Evolutionary conservation across 2,797 vertebrate genomes (phyloP).

Genomic region (Lateolabrax maculatus): DNA sequence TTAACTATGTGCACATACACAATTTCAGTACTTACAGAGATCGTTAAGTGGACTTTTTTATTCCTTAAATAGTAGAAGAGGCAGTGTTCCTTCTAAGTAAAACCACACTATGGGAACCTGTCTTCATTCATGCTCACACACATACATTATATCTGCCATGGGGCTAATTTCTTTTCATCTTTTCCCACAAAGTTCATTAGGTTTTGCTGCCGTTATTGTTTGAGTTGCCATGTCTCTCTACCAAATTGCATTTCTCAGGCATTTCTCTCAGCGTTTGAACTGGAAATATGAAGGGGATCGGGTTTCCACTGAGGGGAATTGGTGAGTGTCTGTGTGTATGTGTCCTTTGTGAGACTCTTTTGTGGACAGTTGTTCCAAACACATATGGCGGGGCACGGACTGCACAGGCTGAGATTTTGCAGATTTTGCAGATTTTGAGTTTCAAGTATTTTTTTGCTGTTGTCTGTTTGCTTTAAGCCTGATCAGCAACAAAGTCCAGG

Average conservation of each 20-base stretch:
- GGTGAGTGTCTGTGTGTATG: constrained; percentile 34
- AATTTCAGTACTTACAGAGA: constrained; percentile 12
- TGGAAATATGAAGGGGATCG: constrained; percentile 78
- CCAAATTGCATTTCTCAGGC: constrained; percentile 78
- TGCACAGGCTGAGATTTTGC: constrained; percentile 6
- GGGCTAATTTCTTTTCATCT: constrained; percentile 72
- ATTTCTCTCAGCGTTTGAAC: constrained; percentile 77
- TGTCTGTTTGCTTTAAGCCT: background rate
- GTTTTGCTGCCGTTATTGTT: constrained; percentile 70
- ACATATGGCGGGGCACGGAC: constrained; percentile 5
- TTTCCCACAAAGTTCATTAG: constrained; percentile 78
- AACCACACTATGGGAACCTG: constrained; percentile 71
- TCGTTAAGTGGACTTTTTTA: constrained; percentile 8
- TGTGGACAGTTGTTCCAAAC: constrained; percentile 49
- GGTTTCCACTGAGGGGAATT: constrained; percentile 72
- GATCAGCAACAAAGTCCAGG: background rate
- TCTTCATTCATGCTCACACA: constrained; percentile 60
- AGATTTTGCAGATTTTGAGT: too few relatives aligned
- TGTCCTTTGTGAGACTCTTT: constrained; percentile 49
- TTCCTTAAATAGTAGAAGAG: constrained; percentile 38
- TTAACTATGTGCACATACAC: background rate
- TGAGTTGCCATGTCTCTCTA: constrained; percentile 68
- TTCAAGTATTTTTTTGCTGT: background rate
- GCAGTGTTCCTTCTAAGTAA: constrained; percentile 39
- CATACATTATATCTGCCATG: constrained; percentile 71